Evolutionary conservation across 2,797 vertebrate genomes (phyloP).

Genomic region (Myoxocephalus aenaeus): DNA sequence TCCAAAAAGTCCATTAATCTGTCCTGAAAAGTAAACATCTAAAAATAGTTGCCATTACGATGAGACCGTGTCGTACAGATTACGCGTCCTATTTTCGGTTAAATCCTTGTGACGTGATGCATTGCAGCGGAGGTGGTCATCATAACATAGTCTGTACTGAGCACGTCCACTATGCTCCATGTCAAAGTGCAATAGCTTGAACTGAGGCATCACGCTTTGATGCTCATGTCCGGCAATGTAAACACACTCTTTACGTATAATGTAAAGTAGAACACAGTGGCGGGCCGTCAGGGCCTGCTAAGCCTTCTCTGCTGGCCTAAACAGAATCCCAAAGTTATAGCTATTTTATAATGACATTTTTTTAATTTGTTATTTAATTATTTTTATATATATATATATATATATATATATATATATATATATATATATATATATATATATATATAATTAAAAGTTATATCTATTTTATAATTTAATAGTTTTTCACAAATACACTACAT

Average conservation of each 20-base stretch:
- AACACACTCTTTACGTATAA: constrained; percentile 1
- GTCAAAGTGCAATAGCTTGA: constrained; percentile 39
- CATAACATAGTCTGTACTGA: constrained; percentile 49
- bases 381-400: too few relatives aligned
- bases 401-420: too few relatives aligned
- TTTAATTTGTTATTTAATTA: too few relatives aligned
- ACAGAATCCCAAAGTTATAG: too few relatives aligned
- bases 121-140: constrained; percentile 51
- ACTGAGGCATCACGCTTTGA: constrained; percentile 28
- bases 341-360: too few relatives aligned
- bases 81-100: constrained; percentile 53
- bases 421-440: too few relatives aligned
- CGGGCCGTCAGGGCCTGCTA: too few relatives aligned
- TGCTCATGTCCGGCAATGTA: constrained; percentile 5
- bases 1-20: constrained; percentile 61
- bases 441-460: too few relatives aligned
- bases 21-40: constrained; percentile 42
- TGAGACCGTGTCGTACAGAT: constrained; percentile 45
- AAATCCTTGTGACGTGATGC: constrained; percentile 48
- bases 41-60: constrained; percentile 56
- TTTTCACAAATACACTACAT: too few relatives aligned
- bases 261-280: not conserved
- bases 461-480: too few relatives aligned
- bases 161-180: constrained; percentile 36
- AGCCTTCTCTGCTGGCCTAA: too few relatives aligned